Percentiles rank a stretch among this genome's conserved stretches.
phyloP scores from a whole-genome alignment of 1,140 invertebrate genomes.

The Drosophila ficusphila region DNA sequence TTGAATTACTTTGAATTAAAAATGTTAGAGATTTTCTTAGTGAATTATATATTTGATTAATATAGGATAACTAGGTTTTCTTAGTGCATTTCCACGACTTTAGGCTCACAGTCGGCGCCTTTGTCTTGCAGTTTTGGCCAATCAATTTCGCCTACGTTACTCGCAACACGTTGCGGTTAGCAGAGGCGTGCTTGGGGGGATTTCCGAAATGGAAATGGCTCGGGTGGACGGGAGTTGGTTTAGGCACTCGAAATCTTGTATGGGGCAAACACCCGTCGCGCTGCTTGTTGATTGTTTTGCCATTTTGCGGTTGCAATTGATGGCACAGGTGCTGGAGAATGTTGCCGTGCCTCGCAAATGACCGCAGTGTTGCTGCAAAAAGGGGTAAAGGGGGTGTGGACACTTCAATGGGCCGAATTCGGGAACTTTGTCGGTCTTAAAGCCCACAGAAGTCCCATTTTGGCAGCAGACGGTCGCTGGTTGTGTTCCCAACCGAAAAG shows the following conservation, averaged over 20 bases:
- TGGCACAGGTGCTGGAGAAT: constrained; percentile 40
- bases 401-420: not conserved
- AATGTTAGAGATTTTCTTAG: not conserved
- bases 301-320: constrained; percentile 71
- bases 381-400: not conserved
- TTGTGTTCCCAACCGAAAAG: constrained; percentile 1
- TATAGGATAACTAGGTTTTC: not conserved
- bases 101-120: constrained; percentile 9
- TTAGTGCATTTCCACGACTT: not conserved
- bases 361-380: constrained; percentile 14
- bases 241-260: constrained; percentile 28
- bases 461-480: constrained; percentile 1
- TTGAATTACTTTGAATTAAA: too few relatives aligned
- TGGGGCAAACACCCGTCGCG: constrained; percentile 52
- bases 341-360: constrained; percentile 22
- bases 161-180: constrained; percentile 45
- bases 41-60: too few relatives aligned
- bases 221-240: not conserved
- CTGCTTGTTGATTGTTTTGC: constrained; percentile 78
- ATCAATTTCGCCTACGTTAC: constrained; percentile 40
- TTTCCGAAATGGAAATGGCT: not conserved
- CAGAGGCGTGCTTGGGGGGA: constrained; percentile 11
- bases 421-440: constrained; percentile 19
- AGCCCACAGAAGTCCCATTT: constrained; percentile 33
- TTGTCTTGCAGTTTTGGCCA: constrained; percentile 39